Base-by-base conservation (phyloP, 2,113 vertebrate species). In the Leucoraja erinaceus region DNA sequence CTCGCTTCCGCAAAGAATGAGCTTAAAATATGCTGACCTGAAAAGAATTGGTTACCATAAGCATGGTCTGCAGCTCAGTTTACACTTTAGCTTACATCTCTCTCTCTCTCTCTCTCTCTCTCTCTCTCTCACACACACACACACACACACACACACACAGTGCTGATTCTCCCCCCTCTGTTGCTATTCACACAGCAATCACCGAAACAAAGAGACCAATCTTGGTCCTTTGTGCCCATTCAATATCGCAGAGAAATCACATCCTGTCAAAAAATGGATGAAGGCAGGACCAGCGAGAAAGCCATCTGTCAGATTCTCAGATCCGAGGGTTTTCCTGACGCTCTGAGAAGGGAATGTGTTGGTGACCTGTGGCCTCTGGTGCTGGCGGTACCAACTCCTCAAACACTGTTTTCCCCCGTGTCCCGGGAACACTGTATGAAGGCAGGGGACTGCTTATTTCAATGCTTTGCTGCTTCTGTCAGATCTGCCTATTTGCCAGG, bases 171-270 rank as follows among this genome's bases (percentile, higher is more conserved):
- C 33, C 54, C 76, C 76, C 79, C 91, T 81, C 93, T n/a, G 63
- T 74, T 61, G 93, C 93, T 93, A 95, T 95, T 95, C 94, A 94
- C 93, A 88, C 93, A 78, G 93, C 94, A 94, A 94, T 93, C 78
- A 90, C 93, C 75, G 54, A 92, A 93, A 95, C 94, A 95, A 95
- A 93, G 90, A 92, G 93, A 72, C 93, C 70, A 93, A 93, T 92
- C 93, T 93, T 90, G 93, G 93, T 92, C 93, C 93, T 72, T 91
- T 91, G 90, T 91, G 66, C 92, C 94, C 86, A 86, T 93, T 95
- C 93, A 93, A 93, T 93, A 92, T 93, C 92, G 28, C 94, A 94
- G 94, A 94, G 94, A 95, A 95, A 95, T 95, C 94, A 94, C 94
- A 95, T 95, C 93, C 94, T 94, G 94, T 95, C 94, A 94, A 94